Evolutionary conservation across 2,113 vertebrate species (phyloP), one percentile per base, ranked within the genome.

Genomic region (Burhinus bistriatus): DNA sequence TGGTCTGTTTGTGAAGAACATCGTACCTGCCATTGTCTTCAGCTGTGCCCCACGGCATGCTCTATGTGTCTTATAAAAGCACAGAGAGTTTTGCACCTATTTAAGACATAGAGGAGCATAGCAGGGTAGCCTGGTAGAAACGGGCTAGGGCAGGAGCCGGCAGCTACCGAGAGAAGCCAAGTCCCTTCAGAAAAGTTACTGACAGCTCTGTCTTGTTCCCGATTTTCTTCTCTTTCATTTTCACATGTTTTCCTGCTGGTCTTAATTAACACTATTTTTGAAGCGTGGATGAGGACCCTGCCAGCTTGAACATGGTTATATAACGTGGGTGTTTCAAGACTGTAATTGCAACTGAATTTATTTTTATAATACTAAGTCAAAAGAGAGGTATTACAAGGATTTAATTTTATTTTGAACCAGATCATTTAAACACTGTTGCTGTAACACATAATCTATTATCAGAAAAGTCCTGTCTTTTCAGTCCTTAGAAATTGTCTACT

Each of bases 281-380:
- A 96, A 90, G 58, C 4, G 0, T 58, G 55, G 68, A 95, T 95
- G 90, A 95, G n/a, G 54, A 97, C 92, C 64, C 32, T 95, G 83
- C 21, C 64, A 96, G 79, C 59, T 95, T 55, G 79, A 86, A 88
- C 76, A 55, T 0, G 1, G 75, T 92, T 97, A 78, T 51, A 75
- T 75, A 90, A 94, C 26, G 59, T 90, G n/a, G 64, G 59, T 95
- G 81, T 94, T 92, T 90, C 83, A 83, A 90, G 85, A 86, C 71
- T 81, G 58, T 77, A 96, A 91, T 84, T 86, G 90, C 90, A 95
- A 95, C 82, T 90, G n/a, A 51, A 87, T 91, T 96, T 93, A 77
- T 88, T 96, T 96, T 90, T 90, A 77, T 73, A 92, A 88, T 38
- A 42, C 12, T 1, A 91, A 94, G 91, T 86, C 54, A 81, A 95